These are phyloP conservation scores for Caranx ignobilis DNA, from an alignment of 2,113 vertebrate species.

Conservation along the genomic window DNA sequence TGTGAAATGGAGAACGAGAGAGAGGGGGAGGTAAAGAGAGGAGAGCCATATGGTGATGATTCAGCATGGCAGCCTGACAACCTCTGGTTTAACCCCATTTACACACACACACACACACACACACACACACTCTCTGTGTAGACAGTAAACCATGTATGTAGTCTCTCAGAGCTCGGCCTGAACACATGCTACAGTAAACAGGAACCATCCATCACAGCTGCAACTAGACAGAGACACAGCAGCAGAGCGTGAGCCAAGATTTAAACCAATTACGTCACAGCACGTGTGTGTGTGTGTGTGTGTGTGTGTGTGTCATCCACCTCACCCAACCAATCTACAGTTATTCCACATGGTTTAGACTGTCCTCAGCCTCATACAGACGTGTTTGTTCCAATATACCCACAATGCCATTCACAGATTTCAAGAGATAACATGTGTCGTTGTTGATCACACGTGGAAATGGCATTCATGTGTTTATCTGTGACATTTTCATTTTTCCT, in stretches of 20 bases:
- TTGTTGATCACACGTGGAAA: too few relatives aligned
- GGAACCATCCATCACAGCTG: conserved; percentile 57
- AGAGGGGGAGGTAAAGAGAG: background rate
- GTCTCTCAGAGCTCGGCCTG: background rate
- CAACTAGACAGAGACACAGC: conserved; percentile 45
- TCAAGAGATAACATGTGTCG: too few relatives aligned
- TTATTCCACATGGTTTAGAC: conserved; percentile 2
- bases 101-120: conserved; percentile 1
- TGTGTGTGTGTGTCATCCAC: background rate
- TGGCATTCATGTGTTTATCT: too few relatives aligned
- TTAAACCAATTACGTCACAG: conserved; percentile 41
- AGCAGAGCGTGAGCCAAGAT: conserved; percentile 8
- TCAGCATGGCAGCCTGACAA: conserved; percentile 55
- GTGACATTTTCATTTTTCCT: too few relatives aligned
- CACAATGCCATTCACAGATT: too few relatives aligned
- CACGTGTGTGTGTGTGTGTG: too few relatives aligned
- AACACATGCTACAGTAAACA: conserved; percentile 56
- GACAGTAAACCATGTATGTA: conserved; percentile 25
- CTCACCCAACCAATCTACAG: background rate
- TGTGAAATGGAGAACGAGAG: background rate
- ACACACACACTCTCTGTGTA: background rate
- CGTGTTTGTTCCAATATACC: background rate
- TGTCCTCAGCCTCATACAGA: background rate
- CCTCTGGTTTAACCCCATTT: conserved; percentile 41
- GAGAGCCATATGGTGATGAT: conserved; percentile 44